Conservation (phyloP, 64 coral and sea anemone species). For the Porites lutea region DNA sequence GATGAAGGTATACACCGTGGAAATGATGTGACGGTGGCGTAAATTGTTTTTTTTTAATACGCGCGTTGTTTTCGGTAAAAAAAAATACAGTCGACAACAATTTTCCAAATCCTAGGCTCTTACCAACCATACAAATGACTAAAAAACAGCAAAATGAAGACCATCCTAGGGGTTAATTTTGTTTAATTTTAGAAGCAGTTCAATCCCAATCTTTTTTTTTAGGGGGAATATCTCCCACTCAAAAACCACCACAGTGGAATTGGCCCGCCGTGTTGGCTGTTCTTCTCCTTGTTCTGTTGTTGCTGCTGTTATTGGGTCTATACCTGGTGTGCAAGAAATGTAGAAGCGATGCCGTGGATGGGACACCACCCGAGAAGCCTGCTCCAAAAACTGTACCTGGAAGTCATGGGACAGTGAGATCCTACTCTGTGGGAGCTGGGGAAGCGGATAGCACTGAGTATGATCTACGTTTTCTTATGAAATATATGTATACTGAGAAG, state of each 20-base stretch:
- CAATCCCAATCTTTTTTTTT: background rate
- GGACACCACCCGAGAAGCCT: background rate
- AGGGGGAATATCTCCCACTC: no score
- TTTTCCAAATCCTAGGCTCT: no score
- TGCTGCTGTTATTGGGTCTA: slow-evolving; percentile 21
- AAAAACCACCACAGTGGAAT: background rate
- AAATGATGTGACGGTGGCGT: no score
- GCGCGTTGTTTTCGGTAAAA: no score
- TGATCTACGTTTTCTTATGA: slow-evolving; percentile 57
- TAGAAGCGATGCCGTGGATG: background rate
- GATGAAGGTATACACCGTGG: no score
- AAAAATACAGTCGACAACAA: no score
- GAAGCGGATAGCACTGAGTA: slow-evolving; percentile 54
- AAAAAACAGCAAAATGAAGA: background rate
- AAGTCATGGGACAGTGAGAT: slow-evolving; percentile 47
- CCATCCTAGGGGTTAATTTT: no score
- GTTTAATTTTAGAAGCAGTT: background rate
- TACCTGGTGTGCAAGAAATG: slow-evolving; percentile 47
- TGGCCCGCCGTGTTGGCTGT: slow-evolving; percentile 29
- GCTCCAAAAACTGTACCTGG: background rate
- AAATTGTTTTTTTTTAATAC: no score
- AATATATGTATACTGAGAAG: slow-evolving; percentile 49
- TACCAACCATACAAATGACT: no score
- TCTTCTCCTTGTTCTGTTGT: slow-evolving; percentile 15
- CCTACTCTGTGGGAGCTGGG: slow-evolving; percentile 35